Conservation (phyloP, 2,888 invertebrate genomes). For the Elegia similella region DNA sequence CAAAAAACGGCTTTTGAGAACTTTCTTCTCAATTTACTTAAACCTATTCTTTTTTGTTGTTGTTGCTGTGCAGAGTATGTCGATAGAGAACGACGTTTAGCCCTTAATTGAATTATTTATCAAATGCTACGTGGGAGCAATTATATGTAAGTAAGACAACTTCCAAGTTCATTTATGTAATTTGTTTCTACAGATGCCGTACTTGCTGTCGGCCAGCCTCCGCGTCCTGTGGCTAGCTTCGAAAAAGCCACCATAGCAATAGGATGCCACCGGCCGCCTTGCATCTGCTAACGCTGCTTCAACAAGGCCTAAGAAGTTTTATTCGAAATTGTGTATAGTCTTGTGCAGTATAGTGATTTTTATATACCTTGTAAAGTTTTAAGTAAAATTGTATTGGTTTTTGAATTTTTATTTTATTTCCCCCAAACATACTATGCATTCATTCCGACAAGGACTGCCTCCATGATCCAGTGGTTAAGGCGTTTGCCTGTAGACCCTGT, state of each 20-base stretch:
- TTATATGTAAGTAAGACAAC: too few relatives aligned
- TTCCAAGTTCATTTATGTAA: neutral
- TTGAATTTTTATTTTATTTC: neutral
- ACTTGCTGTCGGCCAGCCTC: conserved; percentile 70
- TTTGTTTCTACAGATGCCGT: conserved; percentile 59
- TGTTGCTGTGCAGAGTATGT: too few relatives aligned
- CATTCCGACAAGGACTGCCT: neutral
- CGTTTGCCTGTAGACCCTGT: too few relatives aligned
- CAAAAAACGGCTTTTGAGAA: too few relatives aligned
- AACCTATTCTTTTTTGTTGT: too few relatives aligned
- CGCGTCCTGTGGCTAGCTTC: conserved; percentile 67
- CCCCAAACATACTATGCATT: neutral
- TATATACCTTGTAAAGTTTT: conserved; percentile 12
- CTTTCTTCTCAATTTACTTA: too few relatives aligned
- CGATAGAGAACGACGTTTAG: too few relatives aligned
- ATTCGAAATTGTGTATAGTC: conserved; percentile 22
- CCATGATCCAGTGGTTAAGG: too few relatives aligned
- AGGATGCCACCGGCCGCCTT: conserved; percentile 39
- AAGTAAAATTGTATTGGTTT: conserved; percentile 2
- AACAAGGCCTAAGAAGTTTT: neutral
- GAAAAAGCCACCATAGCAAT: conserved; percentile 68
- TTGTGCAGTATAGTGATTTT: conserved; percentile 24
- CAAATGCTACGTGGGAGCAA: too few relatives aligned
- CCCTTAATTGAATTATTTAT: too few relatives aligned
- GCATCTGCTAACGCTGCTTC: conserved; percentile 17